Conservation (phyloP, 2,888 invertebrate species). For the Blastobasis lacticolella region DNA sequence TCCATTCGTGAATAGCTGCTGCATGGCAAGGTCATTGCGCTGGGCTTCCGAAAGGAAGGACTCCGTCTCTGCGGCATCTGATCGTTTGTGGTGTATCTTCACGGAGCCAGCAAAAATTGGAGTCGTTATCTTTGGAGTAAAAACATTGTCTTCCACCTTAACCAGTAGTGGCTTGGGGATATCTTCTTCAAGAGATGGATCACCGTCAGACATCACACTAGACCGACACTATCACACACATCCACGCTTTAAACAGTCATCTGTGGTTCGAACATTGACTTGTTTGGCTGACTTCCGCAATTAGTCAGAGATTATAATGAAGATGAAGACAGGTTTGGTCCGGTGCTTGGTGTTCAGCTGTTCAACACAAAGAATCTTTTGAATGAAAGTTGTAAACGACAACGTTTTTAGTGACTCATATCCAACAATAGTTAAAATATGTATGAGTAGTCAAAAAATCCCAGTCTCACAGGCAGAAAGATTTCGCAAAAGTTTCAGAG, state of each 20-base stretch:
- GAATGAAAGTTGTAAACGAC: too few relatives aligned
- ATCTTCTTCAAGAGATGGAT: slow-evolving; percentile 68
- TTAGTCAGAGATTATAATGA: slow-evolving; percentile 19
- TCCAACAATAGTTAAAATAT: too few relatives aligned
- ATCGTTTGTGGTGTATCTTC: slow-evolving; percentile 51
- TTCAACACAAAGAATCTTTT: too few relatives aligned
- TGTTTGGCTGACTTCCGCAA: slow-evolving; percentile 5
- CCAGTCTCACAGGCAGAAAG: too few relatives aligned
- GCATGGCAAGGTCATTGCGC: slow-evolving; percentile 60
- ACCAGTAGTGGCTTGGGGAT: slow-evolving; percentile 56
- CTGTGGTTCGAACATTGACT: background rate
- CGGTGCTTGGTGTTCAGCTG: too few relatives aligned
- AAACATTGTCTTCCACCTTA: slow-evolving; percentile 59
- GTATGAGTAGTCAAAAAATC: too few relatives aligned
- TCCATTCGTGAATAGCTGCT: slow-evolving; percentile 60
- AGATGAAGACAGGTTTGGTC: background rate
- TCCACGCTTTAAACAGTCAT: slow-evolving; percentile 9
- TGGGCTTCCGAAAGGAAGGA: slow-evolving; percentile 58
- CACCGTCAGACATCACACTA: slow-evolving; percentile 69
- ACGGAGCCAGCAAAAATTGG: slow-evolving; percentile 58
- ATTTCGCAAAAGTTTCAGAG: too few relatives aligned
- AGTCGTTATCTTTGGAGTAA: slow-evolving; percentile 61
- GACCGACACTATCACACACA: background rate
- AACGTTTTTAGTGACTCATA: too few relatives aligned
- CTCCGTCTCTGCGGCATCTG: slow-evolving; percentile 54